Evolutionary conservation across 2,888 invertebrate genomes (phyloP).

Genomic region (Trachelus tabidus): DNA sequence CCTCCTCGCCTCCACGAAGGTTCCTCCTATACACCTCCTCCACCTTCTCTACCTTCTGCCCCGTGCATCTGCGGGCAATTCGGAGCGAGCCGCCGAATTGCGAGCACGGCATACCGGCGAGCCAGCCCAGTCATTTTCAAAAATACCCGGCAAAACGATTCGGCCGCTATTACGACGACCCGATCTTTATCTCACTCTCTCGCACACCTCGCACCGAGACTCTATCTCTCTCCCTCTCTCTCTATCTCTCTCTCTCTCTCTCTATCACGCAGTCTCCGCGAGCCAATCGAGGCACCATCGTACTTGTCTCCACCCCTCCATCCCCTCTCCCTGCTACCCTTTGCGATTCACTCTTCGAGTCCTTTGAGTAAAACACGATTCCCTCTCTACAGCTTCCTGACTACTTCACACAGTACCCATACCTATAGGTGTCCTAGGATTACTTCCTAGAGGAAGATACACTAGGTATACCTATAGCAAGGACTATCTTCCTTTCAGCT

Average conservation of each 20-base stretch:
- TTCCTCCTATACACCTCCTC: slow-evolving; percentile 15
- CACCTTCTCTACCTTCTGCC: slow-evolving; percentile 13
- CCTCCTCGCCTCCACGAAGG: slow-evolving; percentile 33
- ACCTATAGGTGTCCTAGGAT: not conserved
- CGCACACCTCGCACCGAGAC: not conserved
- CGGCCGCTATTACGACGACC: slow-evolving; percentile 49
- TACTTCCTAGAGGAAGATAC: not conserved
- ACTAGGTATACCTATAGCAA: too few relatives aligned
- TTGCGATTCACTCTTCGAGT: slow-evolving; percentile 7
- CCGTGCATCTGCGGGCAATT: slow-evolving; percentile 49
- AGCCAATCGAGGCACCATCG: not conserved
- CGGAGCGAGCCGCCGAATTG: slow-evolving; percentile 38
- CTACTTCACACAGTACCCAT: slow-evolving; percentile 5
- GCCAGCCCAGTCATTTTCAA: slow-evolving; percentile 53
- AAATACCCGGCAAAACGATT: slow-evolving; percentile 56
- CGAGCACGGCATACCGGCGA: slow-evolving; percentile 49
- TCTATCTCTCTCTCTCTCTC: slow-evolving; percentile 18
- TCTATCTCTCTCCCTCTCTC: slow-evolving; percentile 15
- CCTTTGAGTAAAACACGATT: slow-evolving; percentile 1
- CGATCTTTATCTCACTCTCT: slow-evolving; percentile 29
- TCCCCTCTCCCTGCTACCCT: not conserved
- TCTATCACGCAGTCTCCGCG: slow-evolving; percentile 29
- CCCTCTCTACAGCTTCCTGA: slow-evolving; percentile 2
- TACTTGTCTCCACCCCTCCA: slow-evolving; percentile 17
- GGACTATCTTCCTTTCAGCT: too few relatives aligned